phyloP scores from a whole-genome alignment of 2,888 invertebrate species.

The Heliconius cydno region DNA sequence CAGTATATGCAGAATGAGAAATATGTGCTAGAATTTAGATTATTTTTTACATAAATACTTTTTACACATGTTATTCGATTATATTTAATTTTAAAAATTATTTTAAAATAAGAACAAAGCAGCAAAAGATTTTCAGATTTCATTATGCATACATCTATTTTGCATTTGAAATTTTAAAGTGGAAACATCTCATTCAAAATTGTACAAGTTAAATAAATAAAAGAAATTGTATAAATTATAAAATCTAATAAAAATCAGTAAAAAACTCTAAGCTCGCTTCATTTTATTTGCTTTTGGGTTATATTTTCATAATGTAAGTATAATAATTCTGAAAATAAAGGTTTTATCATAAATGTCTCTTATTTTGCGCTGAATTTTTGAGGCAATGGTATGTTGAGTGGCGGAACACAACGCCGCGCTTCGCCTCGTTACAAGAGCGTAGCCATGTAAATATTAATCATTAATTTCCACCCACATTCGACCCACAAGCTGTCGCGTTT shows the following conservation, averaged over 20 bases:
- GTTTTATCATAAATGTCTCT: too few relatives aligned
- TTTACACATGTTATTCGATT: not conserved
- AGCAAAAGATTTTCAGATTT: conserved; percentile 59
- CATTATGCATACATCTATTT: conserved; percentile 60
- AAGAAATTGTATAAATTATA: conserved; percentile 38
- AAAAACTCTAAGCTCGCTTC: conserved; percentile 47
- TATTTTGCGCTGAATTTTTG: not conserved
- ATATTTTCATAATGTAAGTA: conserved; percentile 47
- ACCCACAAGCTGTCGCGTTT: too few relatives aligned
- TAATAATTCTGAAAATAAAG: conserved; percentile 12
- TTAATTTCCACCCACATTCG: too few relatives aligned
- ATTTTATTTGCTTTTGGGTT: conserved; percentile 30
- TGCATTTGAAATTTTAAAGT: conserved; percentile 55
- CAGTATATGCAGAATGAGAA: conserved; percentile 62
- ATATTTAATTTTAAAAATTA: not conserved
- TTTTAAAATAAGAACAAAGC: conserved; percentile 47
- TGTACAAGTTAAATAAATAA: conserved; percentile 46
- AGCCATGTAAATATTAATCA: too few relatives aligned
- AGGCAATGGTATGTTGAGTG: not conserved
- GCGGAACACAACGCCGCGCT: too few relatives aligned
- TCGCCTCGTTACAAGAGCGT: too few relatives aligned
- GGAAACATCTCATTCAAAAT: conserved; percentile 52
- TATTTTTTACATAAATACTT: not conserved
- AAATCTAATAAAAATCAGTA: conserved; percentile 52
- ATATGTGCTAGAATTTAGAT: not conserved